phyloP scores from a whole-genome alignment of 2,113 vertebrate species.

The Uria lomvia region DNA sequence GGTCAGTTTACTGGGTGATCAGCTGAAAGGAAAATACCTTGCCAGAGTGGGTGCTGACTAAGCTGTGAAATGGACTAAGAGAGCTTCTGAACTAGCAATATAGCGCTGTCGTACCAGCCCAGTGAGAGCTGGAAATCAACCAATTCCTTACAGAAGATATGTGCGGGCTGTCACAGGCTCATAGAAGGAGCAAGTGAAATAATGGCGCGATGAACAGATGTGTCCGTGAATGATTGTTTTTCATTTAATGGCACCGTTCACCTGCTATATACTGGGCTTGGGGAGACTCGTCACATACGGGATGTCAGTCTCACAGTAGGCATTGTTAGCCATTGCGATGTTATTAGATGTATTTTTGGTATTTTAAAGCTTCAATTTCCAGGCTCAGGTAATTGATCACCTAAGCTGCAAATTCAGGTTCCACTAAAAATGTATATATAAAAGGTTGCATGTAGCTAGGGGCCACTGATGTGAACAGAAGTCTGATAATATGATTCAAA shows the following conservation, averaged over 20 bases:
- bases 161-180: background rate
- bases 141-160: background rate
- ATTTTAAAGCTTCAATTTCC: background rate
- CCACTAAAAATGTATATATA: background rate
- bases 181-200: background rate
- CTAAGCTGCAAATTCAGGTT: background rate
- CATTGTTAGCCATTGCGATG: background rate
- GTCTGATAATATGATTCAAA: background rate
- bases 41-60: background rate
- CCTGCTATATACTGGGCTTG: background rate
- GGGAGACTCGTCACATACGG: background rate
- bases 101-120: background rate
- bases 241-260: background rate
- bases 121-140: background rate
- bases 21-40: background rate
- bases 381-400: background rate
- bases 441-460: background rate
- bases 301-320: background rate
- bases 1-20: background rate
- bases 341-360: background rate
- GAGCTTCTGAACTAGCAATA: background rate
- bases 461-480: background rate
- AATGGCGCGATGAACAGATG: background rate
- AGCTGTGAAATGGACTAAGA: background rate
- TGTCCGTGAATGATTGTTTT: background rate